Conservation (phyloP, 2,888 invertebrate species). For the Catocala sponsa region DNA sequence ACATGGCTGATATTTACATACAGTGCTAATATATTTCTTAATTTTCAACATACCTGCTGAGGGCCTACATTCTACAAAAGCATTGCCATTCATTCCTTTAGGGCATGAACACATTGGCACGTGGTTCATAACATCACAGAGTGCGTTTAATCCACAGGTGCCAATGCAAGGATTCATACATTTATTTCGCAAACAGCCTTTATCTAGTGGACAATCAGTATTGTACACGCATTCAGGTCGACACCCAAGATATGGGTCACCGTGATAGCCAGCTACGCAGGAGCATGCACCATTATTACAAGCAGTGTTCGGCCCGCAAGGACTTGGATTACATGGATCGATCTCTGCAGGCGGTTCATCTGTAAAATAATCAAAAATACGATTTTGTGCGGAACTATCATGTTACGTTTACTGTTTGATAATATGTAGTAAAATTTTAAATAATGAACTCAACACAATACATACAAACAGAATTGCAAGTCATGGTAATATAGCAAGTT, state of each 20-base stretch:
- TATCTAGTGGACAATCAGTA: slow-evolving; percentile 89
- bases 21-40: too few species aligned
- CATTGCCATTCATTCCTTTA: slow-evolving; percentile 90
- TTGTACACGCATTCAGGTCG: slow-evolving; percentile 91
- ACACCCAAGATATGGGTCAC: slow-evolving; percentile 91
- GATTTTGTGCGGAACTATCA: too few species aligned
- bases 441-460: too few species aligned
- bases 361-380: slow-evolving; percentile 45
- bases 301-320: slow-evolving; percentile 90
- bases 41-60: slow-evolving; percentile 76
- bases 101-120: slow-evolving; percentile 92
- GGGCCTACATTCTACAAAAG: slow-evolving; percentile 89
- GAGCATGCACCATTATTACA: slow-evolving; percentile 88
- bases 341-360: slow-evolving; percentile 52
- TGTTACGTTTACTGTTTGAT: too few species aligned
- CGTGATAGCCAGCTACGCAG: slow-evolving; percentile 89
- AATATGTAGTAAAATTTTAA: too few species aligned
- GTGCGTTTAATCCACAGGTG: slow-evolving; percentile 91
- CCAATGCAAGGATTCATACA: slow-evolving; percentile 92
- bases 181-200: slow-evolving; percentile 90
- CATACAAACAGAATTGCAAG: too few species aligned
- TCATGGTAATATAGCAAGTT: too few species aligned
- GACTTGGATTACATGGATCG: slow-evolving; percentile 89
- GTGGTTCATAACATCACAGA: slow-evolving; percentile 92
- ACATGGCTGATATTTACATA: neutral